Evolutionary conservation across 2,888 invertebrate genomes (phyloP).

Genomic region (Cataglyphis rosenhaueri): DNA sequence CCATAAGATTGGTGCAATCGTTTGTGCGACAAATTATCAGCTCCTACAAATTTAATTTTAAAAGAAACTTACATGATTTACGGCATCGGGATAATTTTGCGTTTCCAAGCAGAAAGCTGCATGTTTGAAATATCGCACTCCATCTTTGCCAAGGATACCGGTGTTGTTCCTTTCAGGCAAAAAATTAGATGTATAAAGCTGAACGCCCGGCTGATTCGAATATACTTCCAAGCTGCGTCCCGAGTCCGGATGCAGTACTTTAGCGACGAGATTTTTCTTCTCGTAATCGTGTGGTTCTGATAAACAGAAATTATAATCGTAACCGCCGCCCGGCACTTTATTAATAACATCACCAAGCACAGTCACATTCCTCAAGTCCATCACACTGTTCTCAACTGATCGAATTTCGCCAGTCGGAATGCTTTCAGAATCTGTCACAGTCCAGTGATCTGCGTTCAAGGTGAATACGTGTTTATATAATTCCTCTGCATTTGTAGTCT

Average conservation of each 20-base stretch:
- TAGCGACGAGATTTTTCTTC: constrained; percentile 88
- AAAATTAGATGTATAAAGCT: constrained; percentile 94
- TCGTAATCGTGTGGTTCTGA: constrained; percentile 59
- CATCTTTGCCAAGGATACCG: constrained; percentile 90
- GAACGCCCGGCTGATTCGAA: constrained; percentile 95
- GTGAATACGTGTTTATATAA: constrained; percentile 90
- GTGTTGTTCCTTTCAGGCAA: constrained; percentile 88
- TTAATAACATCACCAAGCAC: constrained; percentile 89
- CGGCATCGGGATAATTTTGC: constrained; percentile 96
- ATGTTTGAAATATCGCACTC: constrained; percentile 90
- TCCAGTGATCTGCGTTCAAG: constrained; percentile 92
- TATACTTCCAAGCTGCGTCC: constrained; percentile 93
- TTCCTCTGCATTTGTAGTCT: constrained; percentile 88
- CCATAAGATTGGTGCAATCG: background rate
- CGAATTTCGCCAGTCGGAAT: constrained; percentile 92
- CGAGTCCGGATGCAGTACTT: constrained; percentile 89
- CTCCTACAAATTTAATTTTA: background rate
- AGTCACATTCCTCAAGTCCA: constrained; percentile 91
- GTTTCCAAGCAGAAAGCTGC: constrained; percentile 96
- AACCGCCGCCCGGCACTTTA: constrained; percentile 90
- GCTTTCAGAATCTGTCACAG: constrained; percentile 90
- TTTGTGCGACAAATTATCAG: background rate
- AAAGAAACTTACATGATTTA: constrained; percentile 90
- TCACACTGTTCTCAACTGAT: constrained; percentile 90
- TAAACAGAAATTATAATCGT: constrained; percentile 94